A percentile compares a stretch with the other conserved stretches of the same genome.
phyloP scores from a whole-genome alignment of 1,140 invertebrate genomes.

The Melipona quadrifasciata region DNA sequence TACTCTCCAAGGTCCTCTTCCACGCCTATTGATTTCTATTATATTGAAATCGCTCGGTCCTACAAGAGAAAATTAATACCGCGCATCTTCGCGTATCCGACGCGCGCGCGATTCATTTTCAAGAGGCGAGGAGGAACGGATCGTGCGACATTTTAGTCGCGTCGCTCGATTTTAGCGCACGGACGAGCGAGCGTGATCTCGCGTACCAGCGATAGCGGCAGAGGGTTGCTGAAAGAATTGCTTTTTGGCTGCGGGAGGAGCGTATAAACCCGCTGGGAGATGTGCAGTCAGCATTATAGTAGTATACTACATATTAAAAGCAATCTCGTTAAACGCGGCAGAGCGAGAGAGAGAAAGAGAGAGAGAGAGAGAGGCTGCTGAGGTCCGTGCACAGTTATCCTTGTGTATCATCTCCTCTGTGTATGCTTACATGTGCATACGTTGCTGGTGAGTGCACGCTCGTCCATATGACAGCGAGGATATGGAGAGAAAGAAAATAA shows the following conservation, averaged over 20 bases:
- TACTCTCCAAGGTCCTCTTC: no score
- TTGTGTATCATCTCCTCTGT: neutral
- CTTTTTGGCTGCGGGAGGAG: slow-evolving; percentile 34
- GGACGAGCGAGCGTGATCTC: no score
- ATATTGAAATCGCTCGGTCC: neutral
- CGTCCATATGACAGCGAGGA: slow-evolving; percentile 8
- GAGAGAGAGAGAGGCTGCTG: slow-evolving; percentile 16
- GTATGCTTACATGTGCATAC: no score
- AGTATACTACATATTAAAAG: slow-evolving; percentile 59
- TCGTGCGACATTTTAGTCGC: neutral
- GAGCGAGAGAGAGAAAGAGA: slow-evolving; percentile 35
- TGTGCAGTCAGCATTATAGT: slow-evolving; percentile 51
- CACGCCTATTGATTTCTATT: no score
- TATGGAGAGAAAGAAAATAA: neutral
- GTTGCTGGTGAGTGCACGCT: neutral
- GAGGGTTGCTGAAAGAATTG: slow-evolving; percentile 46
- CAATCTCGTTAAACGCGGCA: slow-evolving; percentile 54
- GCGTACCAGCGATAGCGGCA: slow-evolving; percentile 29
- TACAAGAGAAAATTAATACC: neutral
- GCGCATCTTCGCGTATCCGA: neutral
- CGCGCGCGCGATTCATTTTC: slow-evolving; percentile 22
- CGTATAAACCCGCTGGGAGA: slow-evolving; percentile 21
- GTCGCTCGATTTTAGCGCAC: neutral
- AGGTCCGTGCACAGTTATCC: neutral
- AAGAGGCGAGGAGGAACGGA: neutral